Base-by-base conservation (phyloP, 2,113 vertebrate species). In the Monarcha castaneiventris region DNA sequence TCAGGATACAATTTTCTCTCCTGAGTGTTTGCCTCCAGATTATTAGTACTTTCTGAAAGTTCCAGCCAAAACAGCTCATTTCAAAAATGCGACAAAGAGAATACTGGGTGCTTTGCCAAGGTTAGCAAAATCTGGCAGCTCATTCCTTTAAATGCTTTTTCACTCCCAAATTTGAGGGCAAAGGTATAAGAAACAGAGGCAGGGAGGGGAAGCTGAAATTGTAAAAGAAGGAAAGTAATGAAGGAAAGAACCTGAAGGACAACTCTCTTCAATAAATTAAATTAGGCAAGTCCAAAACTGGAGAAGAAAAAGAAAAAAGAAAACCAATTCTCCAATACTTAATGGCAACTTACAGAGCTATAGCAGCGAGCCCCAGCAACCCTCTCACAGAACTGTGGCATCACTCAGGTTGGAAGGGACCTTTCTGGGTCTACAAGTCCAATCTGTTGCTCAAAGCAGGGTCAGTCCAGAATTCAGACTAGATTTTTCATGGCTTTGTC, bases 231-330 rank as follows among this genome's bases (percentile, higher is more conserved):
- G 27, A 73, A 87, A 58, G 7, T n/a, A 46, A 84, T 32, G 32
- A 84, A 81, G 22, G 14, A 73, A 69, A 77, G 23, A 35, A 33
- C 27, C 9, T 51, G 52, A 69, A 30, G 13, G 29, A 84, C 41
- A 84, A 23, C 3, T 7, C 8, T 62, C 13, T 37, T 81, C 48
- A 69, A 37, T n/a, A 61, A 84, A 73, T 49, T 72, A 39, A 64
- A 68, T 52, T 27, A 44, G 13, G 9, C 9, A 71, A 82, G 26
- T 46, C 12, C 48, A 85, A 39, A 80, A 56, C 6, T 22, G 32
- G 16, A 62, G n/a, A 8, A 2, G 14, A 23, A 51, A 23, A 21
- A 3, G 37, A 23, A 2, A 11, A 25, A 3, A 18, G 4, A 4
- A 17, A 64, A 83, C 12, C 9, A 43, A 25, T 76, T 72, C 35